Base-by-base conservation (phyloP, 2,113 vertebrate species). In the Haliaeetus leucogaster region DNA sequence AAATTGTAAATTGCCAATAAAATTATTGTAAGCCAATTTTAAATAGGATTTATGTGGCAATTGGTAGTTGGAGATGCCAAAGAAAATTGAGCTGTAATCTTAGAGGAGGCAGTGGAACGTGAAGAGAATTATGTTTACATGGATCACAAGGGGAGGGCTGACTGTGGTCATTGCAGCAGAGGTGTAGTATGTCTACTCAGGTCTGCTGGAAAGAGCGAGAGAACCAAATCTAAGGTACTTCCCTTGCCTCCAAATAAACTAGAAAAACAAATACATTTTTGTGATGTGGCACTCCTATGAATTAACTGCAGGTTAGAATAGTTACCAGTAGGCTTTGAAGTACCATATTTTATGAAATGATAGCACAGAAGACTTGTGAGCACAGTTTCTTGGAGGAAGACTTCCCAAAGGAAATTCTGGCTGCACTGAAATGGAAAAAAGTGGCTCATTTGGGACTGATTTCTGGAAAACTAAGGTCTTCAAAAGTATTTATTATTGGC, bases 11-110 rank as follows among this genome's bases (percentile, higher is more conserved):
- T 87, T 87, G 78, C 50, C 68, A 92, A 93, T 91, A 80, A 82
- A 87, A 91, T 84, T 95, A 70, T 82, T 81, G 40, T 78, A 87
- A 89, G 14, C 13, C 50, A 68, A 84, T 91, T 93, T 80, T 83
- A 70, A 91, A 73, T 17, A 47, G 29, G 17, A 91, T 61, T 86
- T 91, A 84, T 61, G 30, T 5, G 5, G 59, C 81, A 87, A 10
- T 43, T 95, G 88, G 27, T 86, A 73, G 66, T 83, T 95, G 71
- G 45, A 93, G 78, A 65, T 92, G 59, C 40, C 50, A 84, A 43
- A 70, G 72, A 91, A 93, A 96, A 87, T 86, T 81, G 81, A 90
- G 34, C 40, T 89, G 81, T 81, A 87, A 96, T 95, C 81, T 93
- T 93, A 38, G 29, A 91, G 47, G 32, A 68, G 71, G 58, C 18